Percentiles rank a stretch among this genome's conserved stretches.
phyloP scores from a whole-genome alignment of 2,797 vertebrate genomes.

The Sebastolobus alascanus region DNA sequence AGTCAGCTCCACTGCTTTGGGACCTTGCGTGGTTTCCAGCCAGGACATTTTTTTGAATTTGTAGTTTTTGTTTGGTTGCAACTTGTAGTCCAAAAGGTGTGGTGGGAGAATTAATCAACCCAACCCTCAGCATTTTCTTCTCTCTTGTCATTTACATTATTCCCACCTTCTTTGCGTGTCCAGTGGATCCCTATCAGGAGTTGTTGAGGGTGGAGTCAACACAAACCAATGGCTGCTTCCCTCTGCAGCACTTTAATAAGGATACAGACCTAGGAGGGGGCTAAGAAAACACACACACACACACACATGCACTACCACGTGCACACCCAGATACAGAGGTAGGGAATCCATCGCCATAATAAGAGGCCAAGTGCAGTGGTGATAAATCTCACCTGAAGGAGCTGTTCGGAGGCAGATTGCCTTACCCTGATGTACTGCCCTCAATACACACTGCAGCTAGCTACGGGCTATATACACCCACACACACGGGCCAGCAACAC shows the following conservation, averaged over 20 bases:
- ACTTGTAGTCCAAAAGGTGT: constrained; percentile 59
- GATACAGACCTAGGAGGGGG: constrained; percentile 66
- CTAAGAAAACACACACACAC: constrained; percentile 45
- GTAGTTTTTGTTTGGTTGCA: constrained; percentile 47
- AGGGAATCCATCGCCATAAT: constrained; percentile 86
- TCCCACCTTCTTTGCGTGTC: constrained; percentile 51
- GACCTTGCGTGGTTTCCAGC: constrained; percentile 74
- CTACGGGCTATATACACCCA: constrained; percentile 68
- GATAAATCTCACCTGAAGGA: constrained; percentile 88
- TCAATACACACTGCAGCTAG: constrained; percentile 77
- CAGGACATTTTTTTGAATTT: constrained; percentile 59
- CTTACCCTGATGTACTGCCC: constrained; percentile 82
- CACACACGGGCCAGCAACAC: constrained; percentile 50
- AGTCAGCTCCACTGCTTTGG: constrained; percentile 82
- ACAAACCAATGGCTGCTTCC: constrained; percentile 75
- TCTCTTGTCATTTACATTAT: constrained; percentile 58
- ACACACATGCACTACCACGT: constrained; percentile 49
- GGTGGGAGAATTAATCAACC: constrained; percentile 16
- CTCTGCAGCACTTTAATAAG: constrained; percentile 84
- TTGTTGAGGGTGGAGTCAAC: constrained; percentile 74
- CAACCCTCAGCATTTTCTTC: constrained; percentile 29
- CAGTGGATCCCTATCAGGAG: constrained; percentile 66
- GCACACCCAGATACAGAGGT: constrained; percentile 70
- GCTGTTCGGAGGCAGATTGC: constrained; percentile 83
- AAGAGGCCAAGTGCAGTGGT: constrained; percentile 86